Base-by-base conservation (phyloP, 2,113 vertebrate genomes). In the Actenoides lindsayi region DNA sequence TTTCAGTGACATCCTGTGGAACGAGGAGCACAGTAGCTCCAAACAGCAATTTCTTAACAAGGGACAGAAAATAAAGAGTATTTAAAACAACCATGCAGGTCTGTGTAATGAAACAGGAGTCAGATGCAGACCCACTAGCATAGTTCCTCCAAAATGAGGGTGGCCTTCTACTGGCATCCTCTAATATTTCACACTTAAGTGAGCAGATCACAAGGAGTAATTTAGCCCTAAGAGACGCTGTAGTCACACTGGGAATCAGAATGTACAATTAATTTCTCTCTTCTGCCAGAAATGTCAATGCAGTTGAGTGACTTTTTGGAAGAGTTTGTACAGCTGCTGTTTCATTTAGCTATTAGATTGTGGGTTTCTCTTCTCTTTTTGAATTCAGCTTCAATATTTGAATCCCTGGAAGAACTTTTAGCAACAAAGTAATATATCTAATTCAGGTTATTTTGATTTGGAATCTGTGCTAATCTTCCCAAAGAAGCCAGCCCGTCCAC, bases 251-350 rank as follows among this genome's bases (percentile, higher is more conserved):
- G 65, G 39, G 53, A 93, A 92, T 90, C 60, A 75, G 68, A 86
- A 92, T 53, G 39, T 82, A 46, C 79, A 96, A 71, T 94, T 83
- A 89, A 19, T 81, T 94, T 90, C 90, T 78, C 16, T 83, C 68
- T 88, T 93, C 82, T 95, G 60, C 68, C 33, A 81, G 82, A 91
- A 94, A 71, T 68, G 69, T 87, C 94, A 84, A 1, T 82, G 76
- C 42, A 35, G 27, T 71, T 90, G 56, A 92, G 62, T 71, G 79
- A 51, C 24, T 35, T 87, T 87, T 86, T 48, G 16, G 4, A 73
- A 75, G 68, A 83, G 46, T 89, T 90, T 84, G 35, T 56, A 70
- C 51, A 87, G 33, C 48, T 94, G 57, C 42, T 68, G 9, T 92
- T 75, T 67, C 11, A 68, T 86, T 92, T 92, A 56, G 51, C 60